Conservation (phyloP, 2,113 vertebrate species). For the Ptyas mucosa region DNA sequence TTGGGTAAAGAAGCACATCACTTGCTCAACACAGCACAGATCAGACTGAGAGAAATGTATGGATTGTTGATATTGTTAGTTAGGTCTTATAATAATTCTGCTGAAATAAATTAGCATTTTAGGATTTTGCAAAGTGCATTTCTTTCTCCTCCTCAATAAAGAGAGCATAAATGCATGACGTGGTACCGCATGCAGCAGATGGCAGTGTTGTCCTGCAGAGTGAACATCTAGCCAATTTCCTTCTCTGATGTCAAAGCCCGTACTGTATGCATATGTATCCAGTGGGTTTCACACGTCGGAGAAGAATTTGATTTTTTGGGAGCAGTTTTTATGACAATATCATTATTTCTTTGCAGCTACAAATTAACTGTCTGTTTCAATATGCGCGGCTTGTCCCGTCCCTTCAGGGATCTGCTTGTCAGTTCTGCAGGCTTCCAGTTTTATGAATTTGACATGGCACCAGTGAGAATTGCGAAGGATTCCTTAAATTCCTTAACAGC, state of each 20-base stretch:
- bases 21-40: background rate
- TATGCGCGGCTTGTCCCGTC: conserved; percentile 53
- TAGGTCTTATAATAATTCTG: background rate
- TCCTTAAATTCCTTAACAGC: conserved; percentile 56
- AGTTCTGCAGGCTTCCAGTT: conserved; percentile 56
- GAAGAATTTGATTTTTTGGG: conserved; percentile 53
- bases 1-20: background rate
- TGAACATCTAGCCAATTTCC: background rate
- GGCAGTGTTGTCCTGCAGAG: conserved; percentile 40
- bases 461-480: conserved; percentile 46
- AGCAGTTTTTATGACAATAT: conserved; percentile 66
- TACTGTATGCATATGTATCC: conserved; percentile 54
- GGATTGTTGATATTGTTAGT: background rate
- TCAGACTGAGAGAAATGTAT: background rate
- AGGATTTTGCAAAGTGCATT: background rate
- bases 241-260: conserved; percentile 22
- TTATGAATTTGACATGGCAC: conserved; percentile 41
- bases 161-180: background rate
- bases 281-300: conserved; percentile 44
- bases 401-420: conserved; percentile 64
- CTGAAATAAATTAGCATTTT: background rate
- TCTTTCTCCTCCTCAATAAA: background rate
- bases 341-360: conserved; percentile 67
- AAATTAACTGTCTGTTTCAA: conserved; percentile 69
- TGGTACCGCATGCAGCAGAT: conserved; percentile 53